A percentile compares a stretch with the other conserved stretches of the same genome.
Conservation (phyloP, 2,888 invertebrate genomes). For the Phengaris alcon region DNA sequence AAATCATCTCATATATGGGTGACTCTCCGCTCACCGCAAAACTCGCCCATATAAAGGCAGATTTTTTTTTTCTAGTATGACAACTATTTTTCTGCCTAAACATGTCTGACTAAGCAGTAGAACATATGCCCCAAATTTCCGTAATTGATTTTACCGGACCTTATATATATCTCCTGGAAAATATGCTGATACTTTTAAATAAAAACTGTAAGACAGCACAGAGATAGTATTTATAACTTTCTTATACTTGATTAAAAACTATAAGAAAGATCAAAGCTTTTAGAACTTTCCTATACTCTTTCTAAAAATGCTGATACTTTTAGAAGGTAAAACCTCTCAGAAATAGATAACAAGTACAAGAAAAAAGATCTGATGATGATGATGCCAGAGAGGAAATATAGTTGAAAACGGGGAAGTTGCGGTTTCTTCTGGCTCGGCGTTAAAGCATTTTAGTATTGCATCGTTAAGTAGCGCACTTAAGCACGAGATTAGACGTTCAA, state of each 20-base stretch:
- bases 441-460: constrained; percentile 17
- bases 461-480: constrained; percentile 16
- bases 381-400: constrained; percentile 6
- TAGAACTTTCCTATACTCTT: too few species aligned
- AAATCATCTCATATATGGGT: too few species aligned
- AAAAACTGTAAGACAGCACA: background rate
- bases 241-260: background rate
- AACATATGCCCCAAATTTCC: too few species aligned
- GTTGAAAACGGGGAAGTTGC: constrained; percentile 6
- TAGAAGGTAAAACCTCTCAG: background rate
- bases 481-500: constrained; percentile 17
- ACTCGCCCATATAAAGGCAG: too few species aligned
- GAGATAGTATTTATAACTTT: background rate
- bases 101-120: too few species aligned
- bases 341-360: background rate
- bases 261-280: background rate
- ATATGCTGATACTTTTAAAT: background rate
- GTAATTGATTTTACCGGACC: too few species aligned
- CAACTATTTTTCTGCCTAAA: too few species aligned
- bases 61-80: too few species aligned
- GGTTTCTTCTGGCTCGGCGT: constrained; percentile 6
- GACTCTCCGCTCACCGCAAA: too few species aligned
- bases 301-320: background rate
- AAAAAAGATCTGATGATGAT: background rate
- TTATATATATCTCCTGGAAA: background rate